Evolutionary conservation across 2,113 vertebrate species (phyloP), one percentile per base, ranked within the genome.

Genomic region (Tursiops truncatus): DNA sequence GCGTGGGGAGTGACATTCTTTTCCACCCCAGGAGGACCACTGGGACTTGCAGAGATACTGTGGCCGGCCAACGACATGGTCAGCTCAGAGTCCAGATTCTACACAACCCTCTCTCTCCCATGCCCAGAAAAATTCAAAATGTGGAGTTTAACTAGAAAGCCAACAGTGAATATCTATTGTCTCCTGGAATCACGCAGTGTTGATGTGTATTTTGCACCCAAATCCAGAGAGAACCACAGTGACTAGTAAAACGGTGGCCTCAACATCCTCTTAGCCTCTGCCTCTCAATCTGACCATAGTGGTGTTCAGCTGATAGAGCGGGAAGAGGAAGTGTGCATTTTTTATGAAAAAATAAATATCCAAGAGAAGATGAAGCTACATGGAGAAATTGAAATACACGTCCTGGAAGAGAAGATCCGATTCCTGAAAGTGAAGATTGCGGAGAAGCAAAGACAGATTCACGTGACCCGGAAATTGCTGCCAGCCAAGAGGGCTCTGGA

Each of bases 291-390:
- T 97, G 95, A 33, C 98, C 94, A 5, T 92, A 99, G 99, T 41
- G 99, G 98, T 7, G 98, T 99, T 91, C 99, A 99, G 94, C 99
- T 99, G 93, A 98, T 99, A 97, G 98, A 99, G 86, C 98, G 99
- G 33, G 99, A 99, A 95, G 99, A 99, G 96, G 99, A 99, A 98
- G 89, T 99, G 28, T 98, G 99, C 70, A 97, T 98, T 97, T 99
- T 99, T 97, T 98, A 99, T 67, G 99, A 99, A 95, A 99, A 99
- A 98, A 94, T 99, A 91, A 99, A 99, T 84, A 96, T 98, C 68
- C 99, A 99, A 95, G 99, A 99, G 95, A 97, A 98, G 73, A 97
- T 99, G 97, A 98, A 98, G 76, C 98, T 98, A 28, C 98, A 99
- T 50, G 98, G 98, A 77, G 98, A 99, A 79, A 79, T 97, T 63